Percentiles rank a stretch among this genome's conserved stretches.
These are phyloP conservation scores for Pediacus dermestoides DNA, from an alignment of 2,888 invertebrate species.

Conservation along the genomic window DNA sequence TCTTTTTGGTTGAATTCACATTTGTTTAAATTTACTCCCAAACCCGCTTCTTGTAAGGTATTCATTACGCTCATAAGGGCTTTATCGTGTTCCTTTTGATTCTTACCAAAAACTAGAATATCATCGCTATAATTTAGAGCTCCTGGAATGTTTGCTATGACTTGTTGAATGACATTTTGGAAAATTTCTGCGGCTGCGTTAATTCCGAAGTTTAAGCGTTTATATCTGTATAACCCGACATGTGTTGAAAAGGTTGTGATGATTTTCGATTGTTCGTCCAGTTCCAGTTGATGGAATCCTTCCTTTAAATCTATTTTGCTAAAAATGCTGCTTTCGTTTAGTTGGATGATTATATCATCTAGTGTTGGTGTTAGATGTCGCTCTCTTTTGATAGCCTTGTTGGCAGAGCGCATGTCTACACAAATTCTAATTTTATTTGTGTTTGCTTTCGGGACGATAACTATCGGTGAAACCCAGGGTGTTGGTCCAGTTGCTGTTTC, in stretches of 20 bases:
- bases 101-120: conserved; percentile 4
- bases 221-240: conserved; percentile 40
- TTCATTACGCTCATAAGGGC: background rate
- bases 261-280: conserved; percentile 30
- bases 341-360: conserved; percentile 13
- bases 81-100: conserved; percentile 1
- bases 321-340: conserved; percentile 18
- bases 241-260: conserved; percentile 42
- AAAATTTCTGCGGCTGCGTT: conserved; percentile 4
- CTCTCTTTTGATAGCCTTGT: conserved; percentile 16
- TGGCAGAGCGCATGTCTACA: conserved; percentile 17
- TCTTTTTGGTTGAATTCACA: conserved; percentile 28
- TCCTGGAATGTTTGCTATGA: conserved; percentile 8
- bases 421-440: conserved; percentile 16
- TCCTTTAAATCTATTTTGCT: conserved; percentile 22
- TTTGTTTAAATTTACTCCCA: conserved; percentile 24
- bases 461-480: conserved; percentile 17
- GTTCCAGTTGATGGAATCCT: conserved; percentile 41
- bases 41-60: background rate
- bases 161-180: conserved; percentile 10
- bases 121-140: conserved; percentile 11
- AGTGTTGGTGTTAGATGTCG: conserved; percentile 18
- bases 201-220: conserved; percentile 22
- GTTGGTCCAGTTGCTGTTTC: conserved; percentile 11
- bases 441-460: conserved; percentile 12